Percentiles rank a stretch among this genome's conserved stretches.
phyloP scores from a whole-genome alignment of 2,797 vertebrate species.

The Catharus ustulatus region DNA sequence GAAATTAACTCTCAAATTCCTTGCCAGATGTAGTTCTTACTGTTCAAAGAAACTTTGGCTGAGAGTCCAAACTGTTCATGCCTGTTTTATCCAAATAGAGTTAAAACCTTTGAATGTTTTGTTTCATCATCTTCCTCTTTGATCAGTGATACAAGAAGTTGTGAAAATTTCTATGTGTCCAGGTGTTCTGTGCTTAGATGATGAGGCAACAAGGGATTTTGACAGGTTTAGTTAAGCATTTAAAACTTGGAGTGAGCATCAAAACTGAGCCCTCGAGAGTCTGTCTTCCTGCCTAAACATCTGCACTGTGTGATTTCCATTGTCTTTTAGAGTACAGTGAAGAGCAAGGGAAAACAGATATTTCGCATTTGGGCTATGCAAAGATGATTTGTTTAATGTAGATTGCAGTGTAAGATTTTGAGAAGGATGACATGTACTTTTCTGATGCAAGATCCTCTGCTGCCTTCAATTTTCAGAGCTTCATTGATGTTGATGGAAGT shows the following conservation, averaged over 20 bases:
- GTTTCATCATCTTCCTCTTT: constrained; percentile 16
- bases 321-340: not conserved
- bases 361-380: not conserved
- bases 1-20: not conserved
- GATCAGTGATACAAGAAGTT: not conserved
- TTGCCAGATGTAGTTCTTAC: not conserved
- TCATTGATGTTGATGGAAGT: not conserved
- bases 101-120: constrained; percentile 16
- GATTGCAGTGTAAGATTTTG: not conserved
- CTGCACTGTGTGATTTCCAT: not conserved
- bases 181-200: constrained; percentile 2
- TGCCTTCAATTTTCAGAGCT: not conserved
- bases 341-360: not conserved
- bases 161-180: not conserved
- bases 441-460: not conserved
- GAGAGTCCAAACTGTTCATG: not conserved
- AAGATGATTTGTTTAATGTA: not conserved
- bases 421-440: not conserved
- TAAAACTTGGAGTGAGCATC: constrained; percentile 35
- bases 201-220: not conserved
- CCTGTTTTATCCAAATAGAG: not conserved
- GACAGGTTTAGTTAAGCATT: not conserved
- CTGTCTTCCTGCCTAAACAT: not conserved
- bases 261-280: not conserved
- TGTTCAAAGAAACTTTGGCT: constrained; percentile 2